Percentiles rank a stretch among this genome's conserved stretches.
Conservation (phyloP, 2,797 vertebrate species). For the Psittacula echo region DNA sequence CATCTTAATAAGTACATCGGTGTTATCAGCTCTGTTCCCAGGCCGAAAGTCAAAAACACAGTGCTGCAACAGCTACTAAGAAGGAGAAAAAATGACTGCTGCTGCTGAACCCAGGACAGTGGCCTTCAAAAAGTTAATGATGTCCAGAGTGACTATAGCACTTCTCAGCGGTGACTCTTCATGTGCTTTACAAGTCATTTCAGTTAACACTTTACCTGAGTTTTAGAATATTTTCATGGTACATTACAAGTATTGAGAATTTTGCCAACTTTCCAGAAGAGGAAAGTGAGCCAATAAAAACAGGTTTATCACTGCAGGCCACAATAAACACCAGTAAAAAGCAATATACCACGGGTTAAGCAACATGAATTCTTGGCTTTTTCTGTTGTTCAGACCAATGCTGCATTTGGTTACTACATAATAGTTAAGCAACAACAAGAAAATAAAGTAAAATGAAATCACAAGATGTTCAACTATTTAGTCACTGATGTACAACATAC, state of each 20-base stretch:
- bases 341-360: background rate
- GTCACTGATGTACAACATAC: background rate
- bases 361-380: background rate
- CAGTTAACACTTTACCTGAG: background rate
- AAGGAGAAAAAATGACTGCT: too few relatives aligned
- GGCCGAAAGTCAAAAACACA: too few relatives aligned
- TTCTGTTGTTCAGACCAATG: background rate
- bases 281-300: background rate
- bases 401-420: background rate
- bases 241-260: background rate
- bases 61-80: too few relatives aligned
- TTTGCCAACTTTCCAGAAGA: background rate
- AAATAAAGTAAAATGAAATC: background rate
- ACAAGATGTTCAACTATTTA: background rate
- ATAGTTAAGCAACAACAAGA: background rate
- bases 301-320: background rate
- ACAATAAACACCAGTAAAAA: background rate
- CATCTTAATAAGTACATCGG: background rate
- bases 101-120: too few relatives aligned
- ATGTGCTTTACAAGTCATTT: background rate
- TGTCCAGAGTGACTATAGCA: background rate
- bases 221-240: background rate
- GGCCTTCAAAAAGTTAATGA: background rate
- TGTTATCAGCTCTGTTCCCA: too few relatives aligned
- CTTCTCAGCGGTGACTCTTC: background rate